Base-by-base conservation (phyloP, 2,113 vertebrate genomes). In the Oxyruncus cristatus region DNA sequence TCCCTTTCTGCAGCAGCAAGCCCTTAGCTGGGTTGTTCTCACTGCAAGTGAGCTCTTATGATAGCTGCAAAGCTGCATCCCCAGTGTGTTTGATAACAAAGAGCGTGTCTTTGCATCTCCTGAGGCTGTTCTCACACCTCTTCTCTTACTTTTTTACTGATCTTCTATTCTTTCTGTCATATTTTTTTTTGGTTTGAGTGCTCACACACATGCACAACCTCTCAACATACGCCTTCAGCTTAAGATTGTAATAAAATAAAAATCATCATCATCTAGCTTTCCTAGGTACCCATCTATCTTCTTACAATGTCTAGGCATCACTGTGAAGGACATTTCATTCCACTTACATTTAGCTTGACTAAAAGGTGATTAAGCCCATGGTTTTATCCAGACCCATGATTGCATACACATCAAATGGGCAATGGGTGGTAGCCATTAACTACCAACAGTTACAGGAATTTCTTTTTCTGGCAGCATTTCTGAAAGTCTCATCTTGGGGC, bases 341-440 rank as follows among this genome's bases (percentile, higher is more conserved):
- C 50, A 27, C 37, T 85, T 59, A 49, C 11, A 41, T 67, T 65
- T 71, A 89, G 19, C 72, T 72, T 81, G 55, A 55, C 30, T 74
- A 67, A 47, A 63, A 85, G 47, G 59, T 46, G 3, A 56, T 72
- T 81, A 87, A 71, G 35, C 14, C 26, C 1, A 0, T n/a, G 63
- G 66, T 44, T 84, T 91, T 59, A 81, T 71, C 35, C 27, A 55
- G 42, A 63, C 19, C 37, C 10, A 8, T 5, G 21, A 50, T 0
- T 39, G 35, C 0, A 0, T 26, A 37, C 30, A 39, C 22, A 68
- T 81, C 33, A 65, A 85, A 72, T 0, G 0, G 26, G n/a, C n/a
- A 73, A 66, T 6, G 30, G 12, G 13, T 53, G 21, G 63, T 21
- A 75, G 35, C 70, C 76, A 56, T 37, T 63, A 62, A n/a, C 22